A percentile compares a stretch with the other conserved stretches of the same genome.
These are phyloP conservation scores for Hydractinia echinata DNA, from an alignment of 30 jellyfish, hydroid and myxozoan genomes.

Conservation along the genomic window DNA sequence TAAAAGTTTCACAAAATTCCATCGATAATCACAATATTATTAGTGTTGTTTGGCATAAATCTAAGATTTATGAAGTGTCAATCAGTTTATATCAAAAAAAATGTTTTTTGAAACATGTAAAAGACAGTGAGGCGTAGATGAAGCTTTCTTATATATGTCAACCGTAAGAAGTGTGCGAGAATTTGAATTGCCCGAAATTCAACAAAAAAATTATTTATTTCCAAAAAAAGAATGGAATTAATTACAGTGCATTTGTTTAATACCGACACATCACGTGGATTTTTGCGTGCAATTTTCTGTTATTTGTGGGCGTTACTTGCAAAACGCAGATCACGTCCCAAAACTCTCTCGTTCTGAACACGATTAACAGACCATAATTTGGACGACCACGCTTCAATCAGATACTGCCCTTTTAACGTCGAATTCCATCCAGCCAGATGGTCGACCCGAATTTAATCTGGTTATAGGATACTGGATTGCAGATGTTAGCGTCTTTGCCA, in stretches of 20 bases:
- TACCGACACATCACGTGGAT: constrained; percentile 5
- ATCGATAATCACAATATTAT: too few relatives aligned
- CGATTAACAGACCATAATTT: constrained; percentile 4
- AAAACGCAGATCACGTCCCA: constrained; percentile 8
- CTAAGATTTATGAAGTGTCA: too few relatives aligned
- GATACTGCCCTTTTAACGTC: constrained; percentile 2
- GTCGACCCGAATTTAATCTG: neutral
- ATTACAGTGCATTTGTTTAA: neutral
- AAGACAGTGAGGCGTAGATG: too few relatives aligned
- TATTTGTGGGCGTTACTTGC: neutral
- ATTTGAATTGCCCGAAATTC: too few relatives aligned
- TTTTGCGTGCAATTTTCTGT: neutral
- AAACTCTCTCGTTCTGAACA: neutral
- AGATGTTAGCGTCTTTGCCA: constrained; percentile 4
- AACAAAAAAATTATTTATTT: too few relatives aligned
- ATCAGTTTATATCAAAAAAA: too few relatives aligned
- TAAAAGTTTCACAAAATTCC: too few relatives aligned
- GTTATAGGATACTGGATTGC: neutral
- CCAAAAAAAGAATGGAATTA: too few relatives aligned
- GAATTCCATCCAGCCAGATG: neutral
- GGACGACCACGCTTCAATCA: constrained; percentile 1
- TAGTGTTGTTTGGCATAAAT: too few relatives aligned
- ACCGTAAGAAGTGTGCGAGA: too few relatives aligned
- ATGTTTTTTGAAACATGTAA: too few relatives aligned
- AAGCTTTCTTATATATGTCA: too few relatives aligned